Evolutionary conservation across 2,888 invertebrate species (phyloP).

Genomic region (Melipona beecheii): DNA sequence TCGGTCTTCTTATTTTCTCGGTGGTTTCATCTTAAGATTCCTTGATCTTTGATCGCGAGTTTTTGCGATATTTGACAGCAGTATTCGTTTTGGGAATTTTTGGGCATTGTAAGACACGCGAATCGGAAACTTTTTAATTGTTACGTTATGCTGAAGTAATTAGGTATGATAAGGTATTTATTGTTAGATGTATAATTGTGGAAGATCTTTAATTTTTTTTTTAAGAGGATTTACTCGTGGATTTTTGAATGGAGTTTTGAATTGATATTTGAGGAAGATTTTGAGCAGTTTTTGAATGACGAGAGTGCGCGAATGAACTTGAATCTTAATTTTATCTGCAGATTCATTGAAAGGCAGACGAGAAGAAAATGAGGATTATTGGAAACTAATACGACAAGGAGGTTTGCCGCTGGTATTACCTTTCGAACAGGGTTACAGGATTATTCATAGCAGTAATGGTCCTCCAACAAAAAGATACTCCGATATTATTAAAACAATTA

Average conservation of each 20-base stretch:
- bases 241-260: background rate
- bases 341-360: background rate
- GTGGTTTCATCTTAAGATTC: background rate
- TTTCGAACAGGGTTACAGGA: conserved; percentile 78
- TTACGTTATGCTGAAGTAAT: no score
- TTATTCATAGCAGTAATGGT: conserved; percentile 30
- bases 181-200: no score
- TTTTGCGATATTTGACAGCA: background rate
- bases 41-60: background rate
- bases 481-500: background rate
- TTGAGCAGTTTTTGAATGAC: background rate
- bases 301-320: background rate
- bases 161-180: no score
- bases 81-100: no score
- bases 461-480: background rate
- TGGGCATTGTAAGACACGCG: no score
- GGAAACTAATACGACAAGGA: conserved; percentile 77
- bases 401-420: conserved; percentile 72
- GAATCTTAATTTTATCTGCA: no score
- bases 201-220: no score
- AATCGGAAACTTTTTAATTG: no score
- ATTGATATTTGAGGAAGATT: background rate
- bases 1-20: background rate
- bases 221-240: no score
- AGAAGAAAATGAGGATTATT: conserved; percentile 56